These are phyloP conservation scores for Pterocles orientalis DNA, from an alignment of 2,113 vertebrate species.

Conservation along the genomic window DNA sequence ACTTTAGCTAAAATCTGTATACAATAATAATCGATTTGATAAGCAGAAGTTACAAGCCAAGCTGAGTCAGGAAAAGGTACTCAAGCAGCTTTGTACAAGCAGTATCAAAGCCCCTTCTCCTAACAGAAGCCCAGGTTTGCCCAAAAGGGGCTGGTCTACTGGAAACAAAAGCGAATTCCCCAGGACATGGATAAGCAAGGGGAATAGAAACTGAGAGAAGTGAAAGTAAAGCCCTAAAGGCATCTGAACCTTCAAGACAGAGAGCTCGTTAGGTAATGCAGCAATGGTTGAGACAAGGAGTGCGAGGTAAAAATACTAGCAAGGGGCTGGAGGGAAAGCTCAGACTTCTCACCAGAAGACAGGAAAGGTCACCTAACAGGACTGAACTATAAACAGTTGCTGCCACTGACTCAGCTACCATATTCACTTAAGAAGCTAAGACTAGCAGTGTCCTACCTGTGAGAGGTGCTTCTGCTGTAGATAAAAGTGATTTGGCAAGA, in stretches of 20 bases:
- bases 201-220: background rate
- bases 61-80: background rate
- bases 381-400: background rate
- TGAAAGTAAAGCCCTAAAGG: background rate
- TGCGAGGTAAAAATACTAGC: background rate
- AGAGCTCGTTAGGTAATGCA: rapidly evolving
- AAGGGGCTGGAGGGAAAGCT: background rate
- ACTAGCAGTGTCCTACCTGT: background rate
- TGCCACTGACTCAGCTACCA: background rate
- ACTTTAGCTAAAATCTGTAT: background rate
- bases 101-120: background rate
- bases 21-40: background rate
- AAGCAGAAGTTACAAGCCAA: background rate
- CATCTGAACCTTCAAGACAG: background rate
- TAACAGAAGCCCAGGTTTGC: background rate
- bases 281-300: background rate
- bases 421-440: background rate
- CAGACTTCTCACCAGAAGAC: background rate
- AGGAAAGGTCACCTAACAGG: background rate
- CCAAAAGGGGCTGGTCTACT: background rate
- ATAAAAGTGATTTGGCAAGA: background rate
- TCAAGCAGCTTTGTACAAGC: background rate
- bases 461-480: background rate
- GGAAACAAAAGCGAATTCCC: background rate
- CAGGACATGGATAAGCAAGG: background rate